Evolutionary conservation across 2,113 vertebrate species (phyloP).

Genomic region (Tachycineta bicolor): DNA sequence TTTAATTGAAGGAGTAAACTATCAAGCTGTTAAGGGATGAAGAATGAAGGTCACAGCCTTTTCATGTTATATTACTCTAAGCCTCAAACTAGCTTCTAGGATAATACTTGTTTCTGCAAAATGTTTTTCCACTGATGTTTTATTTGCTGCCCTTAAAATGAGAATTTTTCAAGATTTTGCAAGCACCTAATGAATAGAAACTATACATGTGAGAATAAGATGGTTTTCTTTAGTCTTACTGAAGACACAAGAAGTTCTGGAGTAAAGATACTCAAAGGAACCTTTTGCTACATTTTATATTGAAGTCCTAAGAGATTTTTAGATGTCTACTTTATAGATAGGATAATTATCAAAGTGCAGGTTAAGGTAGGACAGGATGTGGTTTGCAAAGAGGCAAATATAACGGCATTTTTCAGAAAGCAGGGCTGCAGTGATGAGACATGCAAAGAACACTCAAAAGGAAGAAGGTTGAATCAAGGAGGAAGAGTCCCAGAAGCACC

Average conservation of each 20-base stretch:
- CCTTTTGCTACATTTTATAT: neutral
- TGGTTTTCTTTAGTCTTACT: neutral
- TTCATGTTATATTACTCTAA: slow-evolving; percentile 56
- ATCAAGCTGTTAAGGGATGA: slow-evolving; percentile 51
- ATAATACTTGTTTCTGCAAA: slow-evolving; percentile 63
- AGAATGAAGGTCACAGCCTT: slow-evolving; percentile 56
- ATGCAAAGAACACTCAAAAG: neutral
- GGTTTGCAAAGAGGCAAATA: neutral
- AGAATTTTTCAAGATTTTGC: slow-evolving; percentile 43
- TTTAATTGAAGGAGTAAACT: slow-evolving; percentile 65
- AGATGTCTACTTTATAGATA: neutral
- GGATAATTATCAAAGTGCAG: neutral
- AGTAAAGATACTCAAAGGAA: neutral
- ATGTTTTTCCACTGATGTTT: slow-evolving; percentile 51
- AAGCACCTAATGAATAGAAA: slow-evolving; percentile 18
- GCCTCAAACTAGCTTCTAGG: slow-evolving; percentile 53
- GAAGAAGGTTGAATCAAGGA: neutral
- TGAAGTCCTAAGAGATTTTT: neutral
- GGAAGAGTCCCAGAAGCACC: neutral
- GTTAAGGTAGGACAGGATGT: neutral
- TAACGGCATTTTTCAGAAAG: neutral
- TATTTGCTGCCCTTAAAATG: slow-evolving; percentile 48
- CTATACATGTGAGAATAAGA: neutral
- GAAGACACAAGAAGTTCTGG: neutral
- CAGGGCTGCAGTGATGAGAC: neutral